Conservation (phyloP, 1,140 invertebrate genomes). For the Pteromalus puparum region DNA sequence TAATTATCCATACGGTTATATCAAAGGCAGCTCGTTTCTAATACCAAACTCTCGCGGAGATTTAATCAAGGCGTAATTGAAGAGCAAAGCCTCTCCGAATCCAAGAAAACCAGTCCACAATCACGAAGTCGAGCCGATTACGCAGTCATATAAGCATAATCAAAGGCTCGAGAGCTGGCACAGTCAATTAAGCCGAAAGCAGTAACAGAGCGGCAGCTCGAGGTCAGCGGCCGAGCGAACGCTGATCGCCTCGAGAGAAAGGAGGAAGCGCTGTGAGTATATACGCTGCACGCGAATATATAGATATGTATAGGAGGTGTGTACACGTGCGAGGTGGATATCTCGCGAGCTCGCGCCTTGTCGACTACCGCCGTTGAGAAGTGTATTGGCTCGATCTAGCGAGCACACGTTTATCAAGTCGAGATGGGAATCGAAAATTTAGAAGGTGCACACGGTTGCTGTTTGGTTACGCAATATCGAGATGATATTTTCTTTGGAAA, state of each 20-base stretch:
- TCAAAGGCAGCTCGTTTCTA: neutral
- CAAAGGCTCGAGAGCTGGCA: neutral
- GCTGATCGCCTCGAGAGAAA: slow-evolving; percentile 42
- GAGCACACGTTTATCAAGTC: neutral
- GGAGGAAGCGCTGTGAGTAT: slow-evolving; percentile 50
- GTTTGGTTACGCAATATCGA: too few relatives aligned
- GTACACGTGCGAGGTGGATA: neutral
- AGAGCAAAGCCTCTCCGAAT: neutral
- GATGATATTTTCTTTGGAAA: too few relatives aligned
- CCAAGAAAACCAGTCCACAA: neutral
- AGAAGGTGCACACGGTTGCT: too few relatives aligned
- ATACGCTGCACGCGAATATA: neutral
- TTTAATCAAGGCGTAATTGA: neutral
- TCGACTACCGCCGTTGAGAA: neutral
- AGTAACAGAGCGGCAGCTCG: neutral
- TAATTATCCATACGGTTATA: neutral
- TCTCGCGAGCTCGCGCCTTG: neutral
- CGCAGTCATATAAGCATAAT: slow-evolving; percentile 38
- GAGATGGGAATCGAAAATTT: too few relatives aligned
- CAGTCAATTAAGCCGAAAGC: slow-evolving; percentile 47
- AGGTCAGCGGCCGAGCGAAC: slow-evolving; percentile 44
- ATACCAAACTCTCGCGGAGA: neutral
- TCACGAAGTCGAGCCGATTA: slow-evolving; percentile 9
- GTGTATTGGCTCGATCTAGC: neutral
- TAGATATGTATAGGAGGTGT: neutral